Evolutionary conservation across 2,888 invertebrate species (phyloP).

Genomic region (Holacanthella duospinosa): DNA sequence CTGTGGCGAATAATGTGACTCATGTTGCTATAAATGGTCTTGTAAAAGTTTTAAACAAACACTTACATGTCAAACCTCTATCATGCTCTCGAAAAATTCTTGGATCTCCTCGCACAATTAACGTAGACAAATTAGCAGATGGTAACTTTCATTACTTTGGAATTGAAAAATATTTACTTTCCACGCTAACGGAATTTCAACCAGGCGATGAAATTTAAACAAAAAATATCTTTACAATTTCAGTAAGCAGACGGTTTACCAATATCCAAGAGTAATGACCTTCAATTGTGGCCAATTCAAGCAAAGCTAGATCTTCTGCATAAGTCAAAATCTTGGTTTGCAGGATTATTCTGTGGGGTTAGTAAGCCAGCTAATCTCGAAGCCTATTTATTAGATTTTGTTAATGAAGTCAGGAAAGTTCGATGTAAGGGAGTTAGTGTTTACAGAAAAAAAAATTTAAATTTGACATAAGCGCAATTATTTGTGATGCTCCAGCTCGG

Average conservation of each 20-base stretch:
- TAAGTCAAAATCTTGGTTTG: neutral
- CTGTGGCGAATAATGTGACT: neutral
- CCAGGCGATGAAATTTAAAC: neutral
- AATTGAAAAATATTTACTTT: neutral
- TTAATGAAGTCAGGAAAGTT: conserved; percentile 6
- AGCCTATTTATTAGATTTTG: conserved; percentile 1
- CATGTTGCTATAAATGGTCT: neutral
- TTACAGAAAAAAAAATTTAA: neutral
- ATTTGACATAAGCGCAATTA: neutral
- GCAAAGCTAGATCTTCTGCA: neutral
- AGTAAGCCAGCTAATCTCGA: neutral
- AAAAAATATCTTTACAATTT: neutral
- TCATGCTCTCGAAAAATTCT: no score
- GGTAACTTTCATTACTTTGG: neutral
- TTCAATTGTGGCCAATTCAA: neutral
- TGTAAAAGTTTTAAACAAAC: neutral
- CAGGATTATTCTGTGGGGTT: neutral
- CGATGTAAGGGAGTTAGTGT: neutral
- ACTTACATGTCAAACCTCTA: no score
- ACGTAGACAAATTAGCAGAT: neutral
- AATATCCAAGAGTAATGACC: neutral
- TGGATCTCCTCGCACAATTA: neutral
- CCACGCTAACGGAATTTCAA: neutral
- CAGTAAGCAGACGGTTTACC: neutral
- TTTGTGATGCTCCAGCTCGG: conserved; percentile 12